phyloP scores from a whole-genome alignment of 2,797 vertebrate genomes.

The Rhabdophis nuchalis region DNA sequence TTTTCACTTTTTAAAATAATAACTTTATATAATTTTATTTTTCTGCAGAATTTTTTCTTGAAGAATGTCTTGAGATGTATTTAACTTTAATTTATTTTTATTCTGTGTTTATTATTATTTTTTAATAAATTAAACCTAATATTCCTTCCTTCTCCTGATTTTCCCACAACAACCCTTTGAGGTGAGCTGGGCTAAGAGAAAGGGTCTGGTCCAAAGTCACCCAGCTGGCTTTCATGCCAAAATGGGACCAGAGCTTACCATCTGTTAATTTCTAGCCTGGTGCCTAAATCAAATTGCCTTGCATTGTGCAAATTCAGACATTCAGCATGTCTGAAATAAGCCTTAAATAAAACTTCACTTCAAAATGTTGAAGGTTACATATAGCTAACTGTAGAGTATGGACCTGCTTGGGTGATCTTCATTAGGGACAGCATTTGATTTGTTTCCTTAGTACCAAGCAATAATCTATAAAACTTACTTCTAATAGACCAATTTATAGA shows the following conservation, averaged over 20 bases:
- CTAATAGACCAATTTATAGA: neutral
- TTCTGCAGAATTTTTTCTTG: neutral
- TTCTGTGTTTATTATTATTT: neutral
- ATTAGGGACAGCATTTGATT: neutral
- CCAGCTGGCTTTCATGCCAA: neutral
- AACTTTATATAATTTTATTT: neutral
- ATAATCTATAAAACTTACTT: neutral
- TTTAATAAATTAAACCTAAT: neutral
- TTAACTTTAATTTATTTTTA: neutral
- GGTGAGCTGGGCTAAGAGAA: neutral
- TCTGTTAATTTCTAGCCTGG: neutral
- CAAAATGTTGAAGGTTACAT: neutral
- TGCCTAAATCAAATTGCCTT: neutral
- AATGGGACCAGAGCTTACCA: neutral
- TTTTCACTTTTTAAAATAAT: neutral
- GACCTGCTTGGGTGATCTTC: neutral
- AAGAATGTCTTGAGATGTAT: neutral
- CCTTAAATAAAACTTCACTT: neutral
- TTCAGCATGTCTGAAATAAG: neutral
- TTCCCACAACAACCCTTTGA: neutral
- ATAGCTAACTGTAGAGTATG: neutral
- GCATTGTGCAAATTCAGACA: neutral
- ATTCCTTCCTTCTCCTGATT: neutral
- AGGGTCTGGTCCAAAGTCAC: neutral
- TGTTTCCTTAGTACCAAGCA: neutral